Evolutionary conservation across 2,113 vertebrate genomes (phyloP).

Genomic region (Boleophthalmus pectinirostris): DNA sequence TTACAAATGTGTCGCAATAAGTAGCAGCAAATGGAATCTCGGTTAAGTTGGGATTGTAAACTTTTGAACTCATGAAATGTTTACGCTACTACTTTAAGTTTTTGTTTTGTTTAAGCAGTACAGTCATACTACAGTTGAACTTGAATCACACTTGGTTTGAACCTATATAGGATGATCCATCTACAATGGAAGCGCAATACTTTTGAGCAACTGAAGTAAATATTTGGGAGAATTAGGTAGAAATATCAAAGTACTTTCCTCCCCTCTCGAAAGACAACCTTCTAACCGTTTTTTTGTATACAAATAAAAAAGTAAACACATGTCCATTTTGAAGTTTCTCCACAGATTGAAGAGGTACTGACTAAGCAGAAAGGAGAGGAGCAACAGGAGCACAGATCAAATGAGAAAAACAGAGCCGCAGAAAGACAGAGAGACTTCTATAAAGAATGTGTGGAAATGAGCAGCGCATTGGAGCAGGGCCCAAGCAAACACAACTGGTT

Average conservation of each 20-base stretch:
- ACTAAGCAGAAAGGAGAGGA: constrained; percentile 61
- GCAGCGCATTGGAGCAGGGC: constrained; percentile 58
- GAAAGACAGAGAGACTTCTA: constrained; percentile 74
- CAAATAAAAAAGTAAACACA: constrained; percentile 23
- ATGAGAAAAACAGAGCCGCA: constrained; percentile 66
- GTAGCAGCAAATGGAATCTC: too few species aligned
- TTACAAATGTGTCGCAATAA: too few species aligned
- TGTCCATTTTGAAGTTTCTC: constrained; percentile 66
- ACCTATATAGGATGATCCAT: too few species aligned
- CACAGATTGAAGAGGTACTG: constrained; percentile 64
- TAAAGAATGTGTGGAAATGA: constrained; percentile 78
- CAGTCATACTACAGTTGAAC: too few species aligned
- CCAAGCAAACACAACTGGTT: constrained; percentile 75
- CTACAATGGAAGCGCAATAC: too few species aligned
- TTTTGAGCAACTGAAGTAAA: too few species aligned
- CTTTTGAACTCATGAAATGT: too few species aligned
- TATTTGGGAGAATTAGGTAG: too few species aligned
- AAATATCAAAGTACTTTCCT: background rate
- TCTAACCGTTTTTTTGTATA: constrained; percentile 16
- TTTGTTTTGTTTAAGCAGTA: too few species aligned
- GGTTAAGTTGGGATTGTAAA: too few species aligned
- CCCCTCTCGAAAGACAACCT: constrained; percentile 17
- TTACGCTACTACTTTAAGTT: too few species aligned
- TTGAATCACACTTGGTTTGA: too few species aligned
- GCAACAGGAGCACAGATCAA: constrained; percentile 49